A percentile compares a stretch with the other conserved stretches of the same genome.
These are phyloP conservation scores for Geococcyx californianus DNA, from an alignment of 2,113 vertebrate genomes.

Conservation along the genomic window DNA sequence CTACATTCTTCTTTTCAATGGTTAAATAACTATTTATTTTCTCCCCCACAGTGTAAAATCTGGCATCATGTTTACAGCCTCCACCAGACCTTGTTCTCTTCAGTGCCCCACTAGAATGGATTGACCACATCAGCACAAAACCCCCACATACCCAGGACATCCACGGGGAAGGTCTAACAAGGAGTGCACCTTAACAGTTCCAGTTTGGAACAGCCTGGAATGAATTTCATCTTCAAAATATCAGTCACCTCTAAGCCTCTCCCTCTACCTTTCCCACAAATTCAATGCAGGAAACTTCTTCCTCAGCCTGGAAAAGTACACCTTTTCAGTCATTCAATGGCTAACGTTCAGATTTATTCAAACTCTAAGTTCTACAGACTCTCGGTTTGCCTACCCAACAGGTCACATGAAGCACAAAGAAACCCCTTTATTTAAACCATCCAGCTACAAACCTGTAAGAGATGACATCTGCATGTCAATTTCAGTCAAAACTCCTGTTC, in stretches of 20 bases:
- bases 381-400: background rate
- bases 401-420: background rate
- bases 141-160: background rate
- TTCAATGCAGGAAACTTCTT: background rate
- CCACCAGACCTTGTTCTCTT: background rate
- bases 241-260: background rate
- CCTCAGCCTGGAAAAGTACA: background rate
- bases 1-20: background rate
- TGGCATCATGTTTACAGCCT: background rate
- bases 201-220: background rate
- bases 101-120: background rate
- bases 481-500: background rate
- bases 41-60: background rate
- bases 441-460: background rate
- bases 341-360: background rate
- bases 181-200: background rate
- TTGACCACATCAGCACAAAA: background rate
- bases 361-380: background rate
- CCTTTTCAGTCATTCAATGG: background rate
- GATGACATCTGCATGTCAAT: accelerated
- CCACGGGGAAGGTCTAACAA: background rate
- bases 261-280: background rate
- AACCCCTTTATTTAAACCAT: background rate
- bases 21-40: accelerated
- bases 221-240: background rate